Percentiles rank a stretch among this genome's conserved stretches.
Evolutionary conservation across 64 coral and sea anemone species (phyloP).

Genomic region (Porites lutea): DNA sequence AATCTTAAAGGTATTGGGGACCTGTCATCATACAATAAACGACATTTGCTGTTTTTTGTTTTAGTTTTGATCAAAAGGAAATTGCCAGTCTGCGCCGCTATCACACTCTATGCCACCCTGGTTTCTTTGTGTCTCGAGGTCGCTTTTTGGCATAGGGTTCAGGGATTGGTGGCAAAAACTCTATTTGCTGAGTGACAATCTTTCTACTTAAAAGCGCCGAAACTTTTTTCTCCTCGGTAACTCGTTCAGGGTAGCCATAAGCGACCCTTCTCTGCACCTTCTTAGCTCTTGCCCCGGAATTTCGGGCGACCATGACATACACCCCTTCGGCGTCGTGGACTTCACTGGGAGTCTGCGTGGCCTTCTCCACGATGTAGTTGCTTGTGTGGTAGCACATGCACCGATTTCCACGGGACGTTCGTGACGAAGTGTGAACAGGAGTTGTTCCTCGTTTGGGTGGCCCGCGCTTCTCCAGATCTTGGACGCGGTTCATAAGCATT

Average conservation of each 20-base stretch:
- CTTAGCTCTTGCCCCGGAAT: slow-evolving; percentile 46
- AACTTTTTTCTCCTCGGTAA: slow-evolving; percentile 51
- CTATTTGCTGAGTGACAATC: slow-evolving; percentile 20
- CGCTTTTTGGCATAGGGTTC: slow-evolving; percentile 40
- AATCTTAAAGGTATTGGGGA: no score
- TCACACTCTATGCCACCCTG: slow-evolving; percentile 40
- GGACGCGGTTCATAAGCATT: slow-evolving; percentile 26
- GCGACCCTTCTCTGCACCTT: slow-evolving; percentile 48
- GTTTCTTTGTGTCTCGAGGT: slow-evolving; percentile 46
- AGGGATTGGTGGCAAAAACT: slow-evolving; percentile 73
- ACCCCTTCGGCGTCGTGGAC: slow-evolving; percentile 67
- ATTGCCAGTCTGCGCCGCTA: not conserved
- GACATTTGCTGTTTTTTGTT: no score
- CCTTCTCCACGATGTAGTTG: slow-evolving; percentile 68
- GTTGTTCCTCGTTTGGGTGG: not conserved
- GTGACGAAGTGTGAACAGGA: not conserved
- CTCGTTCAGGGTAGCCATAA: slow-evolving; percentile 49
- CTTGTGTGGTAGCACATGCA: slow-evolving; percentile 27
- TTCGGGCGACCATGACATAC: slow-evolving; percentile 47
- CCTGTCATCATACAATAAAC: no score
- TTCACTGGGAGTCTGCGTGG: slow-evolving; percentile 65
- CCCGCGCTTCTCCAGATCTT: slow-evolving; percentile 26
- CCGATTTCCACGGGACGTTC: not conserved
- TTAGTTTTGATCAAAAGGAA: not conserved
- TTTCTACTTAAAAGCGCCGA: not conserved